Evolutionary conservation across 2,888 invertebrate species (phyloP).

Genomic region (Rapana venosa): DNA sequence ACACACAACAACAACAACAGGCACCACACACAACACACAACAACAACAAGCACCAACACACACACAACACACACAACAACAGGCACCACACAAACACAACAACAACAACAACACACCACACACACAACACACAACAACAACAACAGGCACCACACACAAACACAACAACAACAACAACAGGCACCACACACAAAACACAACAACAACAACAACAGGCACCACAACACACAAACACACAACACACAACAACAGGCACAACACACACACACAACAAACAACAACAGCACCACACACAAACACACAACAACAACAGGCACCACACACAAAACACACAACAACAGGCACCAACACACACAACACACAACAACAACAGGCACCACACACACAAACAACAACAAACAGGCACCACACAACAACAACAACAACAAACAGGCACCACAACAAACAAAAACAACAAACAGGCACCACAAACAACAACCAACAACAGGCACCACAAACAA

Average conservation of each 20-base stretch:
- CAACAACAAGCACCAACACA: neutral
- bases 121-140: too few relatives aligned
- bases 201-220: neutral
- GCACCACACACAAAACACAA: neutral
- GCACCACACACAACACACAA: neutral
- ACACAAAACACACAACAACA: neutral
- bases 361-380: too few relatives aligned
- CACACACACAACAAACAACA: neutral
- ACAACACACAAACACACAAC: neutral
- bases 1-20: neutral
- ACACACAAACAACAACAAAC: neutral
- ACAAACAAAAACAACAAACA: neutral
- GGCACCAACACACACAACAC: too few relatives aligned
- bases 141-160: neutral
- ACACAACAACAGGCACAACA: too few relatives aligned
- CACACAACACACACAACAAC: too few relatives aligned
- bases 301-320: too few relatives aligned
- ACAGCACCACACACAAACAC: too few relatives aligned
- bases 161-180: neutral
- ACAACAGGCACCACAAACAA: neutral
- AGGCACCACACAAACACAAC: neutral
- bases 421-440: too few relatives aligned
- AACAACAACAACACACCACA: neutral
- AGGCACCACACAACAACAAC: too few relatives aligned
- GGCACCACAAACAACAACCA: too few relatives aligned